Conservation (phyloP, 2,888 invertebrate species). For the Stenolophus ochropezus region DNA sequence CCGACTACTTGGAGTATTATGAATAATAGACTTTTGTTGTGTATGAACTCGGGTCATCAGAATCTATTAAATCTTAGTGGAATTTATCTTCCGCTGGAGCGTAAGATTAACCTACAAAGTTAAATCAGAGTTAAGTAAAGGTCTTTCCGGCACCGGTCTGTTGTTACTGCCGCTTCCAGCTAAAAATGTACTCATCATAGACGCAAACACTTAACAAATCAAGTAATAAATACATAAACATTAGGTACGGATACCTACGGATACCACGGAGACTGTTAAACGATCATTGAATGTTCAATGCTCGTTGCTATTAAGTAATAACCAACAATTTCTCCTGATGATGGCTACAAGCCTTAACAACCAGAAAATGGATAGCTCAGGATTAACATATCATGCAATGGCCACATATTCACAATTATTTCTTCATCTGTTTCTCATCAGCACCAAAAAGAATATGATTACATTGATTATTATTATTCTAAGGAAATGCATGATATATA, state of each 20-base stretch:
- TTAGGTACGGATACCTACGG: background rate
- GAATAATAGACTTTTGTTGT: too few species aligned
- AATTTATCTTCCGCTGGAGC: too few species aligned
- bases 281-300: conserved; percentile 23
- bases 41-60: too few species aligned
- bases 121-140: background rate
- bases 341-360: conserved; percentile 17
- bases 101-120: conserved; percentile 15
- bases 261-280: conserved; percentile 1
- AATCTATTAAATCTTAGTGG: too few species aligned
- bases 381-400: conserved; percentile 26
- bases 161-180: conserved; percentile 5
- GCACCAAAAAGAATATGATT: too few species aligned
- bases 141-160: conserved; percentile 8
- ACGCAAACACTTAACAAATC: conserved; percentile 19
- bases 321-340: conserved; percentile 31
- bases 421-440: too few species aligned
- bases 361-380: conserved; percentile 30
- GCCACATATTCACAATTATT: conserved; percentile 35
- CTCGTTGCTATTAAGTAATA: conserved; percentile 40
- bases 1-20: too few species aligned
- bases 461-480: too few species aligned
- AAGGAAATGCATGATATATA: too few species aligned
- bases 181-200: background rate
- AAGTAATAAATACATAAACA: conserved; percentile 38